These are phyloP conservation scores for Phalacrocorax pelagicus DNA, from an alignment of 2,113 vertebrate species.

Conservation along the genomic window DNA sequence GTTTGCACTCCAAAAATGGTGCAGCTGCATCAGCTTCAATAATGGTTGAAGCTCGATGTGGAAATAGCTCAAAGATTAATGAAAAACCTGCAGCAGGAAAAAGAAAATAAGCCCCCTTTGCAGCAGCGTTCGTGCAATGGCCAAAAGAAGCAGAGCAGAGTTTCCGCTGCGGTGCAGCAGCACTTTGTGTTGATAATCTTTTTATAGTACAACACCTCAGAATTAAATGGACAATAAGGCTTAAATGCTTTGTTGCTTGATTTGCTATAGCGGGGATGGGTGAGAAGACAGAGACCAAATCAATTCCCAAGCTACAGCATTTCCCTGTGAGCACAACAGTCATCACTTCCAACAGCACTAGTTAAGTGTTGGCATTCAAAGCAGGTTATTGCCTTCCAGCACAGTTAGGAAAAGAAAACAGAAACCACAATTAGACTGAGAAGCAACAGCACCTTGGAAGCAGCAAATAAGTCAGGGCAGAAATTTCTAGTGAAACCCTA, in stretches of 20 bases:
- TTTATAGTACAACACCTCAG: background rate
- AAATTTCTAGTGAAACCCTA: background rate
- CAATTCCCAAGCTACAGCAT: background rate
- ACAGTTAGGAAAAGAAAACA: background rate
- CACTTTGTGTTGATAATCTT: background rate
- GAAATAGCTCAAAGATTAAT: background rate
- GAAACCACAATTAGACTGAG: background rate
- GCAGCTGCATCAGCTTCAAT: conserved; percentile 6
- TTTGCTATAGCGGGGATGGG: background rate
- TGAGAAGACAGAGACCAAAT: background rate
- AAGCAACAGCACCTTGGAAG: background rate
- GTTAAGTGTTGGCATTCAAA: background rate
- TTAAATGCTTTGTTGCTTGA: background rate
- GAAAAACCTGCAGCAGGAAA: background rate
- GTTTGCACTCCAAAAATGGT: background rate
- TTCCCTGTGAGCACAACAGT: background rate
- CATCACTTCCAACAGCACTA: background rate
- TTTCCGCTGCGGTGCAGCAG: background rate
- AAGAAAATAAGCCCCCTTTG: background rate
- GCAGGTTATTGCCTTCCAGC: background rate
- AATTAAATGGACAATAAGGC: background rate
- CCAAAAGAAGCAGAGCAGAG: background rate
- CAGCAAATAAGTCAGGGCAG: background rate
- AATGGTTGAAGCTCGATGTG: background rate
- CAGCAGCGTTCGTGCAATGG: background rate